phyloP scores from a whole-genome alignment of 2,888 invertebrate genomes.

The Epirrita christyi region DNA sequence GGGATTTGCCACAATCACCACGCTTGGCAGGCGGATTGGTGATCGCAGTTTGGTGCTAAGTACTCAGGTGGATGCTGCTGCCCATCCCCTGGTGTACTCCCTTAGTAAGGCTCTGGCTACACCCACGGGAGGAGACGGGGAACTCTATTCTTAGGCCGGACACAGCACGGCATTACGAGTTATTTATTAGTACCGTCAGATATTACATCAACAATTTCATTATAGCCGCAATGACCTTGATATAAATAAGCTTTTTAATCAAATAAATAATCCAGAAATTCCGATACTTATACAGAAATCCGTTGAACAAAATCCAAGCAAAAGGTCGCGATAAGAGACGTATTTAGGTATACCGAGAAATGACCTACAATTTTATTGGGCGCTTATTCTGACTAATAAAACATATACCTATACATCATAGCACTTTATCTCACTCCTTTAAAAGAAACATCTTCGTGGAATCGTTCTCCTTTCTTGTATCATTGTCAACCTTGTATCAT shows the following conservation, averaged over 20 bases:
- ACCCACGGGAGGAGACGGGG: too few relatives aligned
- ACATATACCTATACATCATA: slow-evolving; percentile 49
- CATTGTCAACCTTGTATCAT: slow-evolving; percentile 55
- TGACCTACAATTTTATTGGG: slow-evolving; percentile 35
- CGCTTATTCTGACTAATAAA: slow-evolving; percentile 47
- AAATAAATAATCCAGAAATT: slow-evolving; percentile 14
- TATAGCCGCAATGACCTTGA: not conserved
- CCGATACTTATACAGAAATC: not conserved
- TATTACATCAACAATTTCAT: too few relatives aligned
- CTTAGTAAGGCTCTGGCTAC: too few relatives aligned
- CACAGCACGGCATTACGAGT: too few relatives aligned
- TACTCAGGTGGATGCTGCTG: too few relatives aligned
- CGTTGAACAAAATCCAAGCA: slow-evolving; percentile 27
- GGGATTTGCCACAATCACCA: too few relatives aligned
- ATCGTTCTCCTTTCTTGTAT: slow-evolving; percentile 56
- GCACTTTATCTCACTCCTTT: slow-evolving; percentile 55
- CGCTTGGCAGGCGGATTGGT: too few relatives aligned
- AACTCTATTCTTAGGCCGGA: too few relatives aligned
- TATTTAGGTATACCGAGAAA: slow-evolving; percentile 29
- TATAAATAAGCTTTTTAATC: slow-evolving; percentile 14
- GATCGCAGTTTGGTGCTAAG: too few relatives aligned
- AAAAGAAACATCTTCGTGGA: slow-evolving; percentile 52
- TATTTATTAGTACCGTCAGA: too few relatives aligned
- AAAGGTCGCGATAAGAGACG: slow-evolving; percentile 32
- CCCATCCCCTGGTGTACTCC: too few relatives aligned